Evolutionary conservation across 1,140 invertebrate species (phyloP), one percentile per base, ranked within the genome.

Genomic region (Penaeus chinensis): DNA sequence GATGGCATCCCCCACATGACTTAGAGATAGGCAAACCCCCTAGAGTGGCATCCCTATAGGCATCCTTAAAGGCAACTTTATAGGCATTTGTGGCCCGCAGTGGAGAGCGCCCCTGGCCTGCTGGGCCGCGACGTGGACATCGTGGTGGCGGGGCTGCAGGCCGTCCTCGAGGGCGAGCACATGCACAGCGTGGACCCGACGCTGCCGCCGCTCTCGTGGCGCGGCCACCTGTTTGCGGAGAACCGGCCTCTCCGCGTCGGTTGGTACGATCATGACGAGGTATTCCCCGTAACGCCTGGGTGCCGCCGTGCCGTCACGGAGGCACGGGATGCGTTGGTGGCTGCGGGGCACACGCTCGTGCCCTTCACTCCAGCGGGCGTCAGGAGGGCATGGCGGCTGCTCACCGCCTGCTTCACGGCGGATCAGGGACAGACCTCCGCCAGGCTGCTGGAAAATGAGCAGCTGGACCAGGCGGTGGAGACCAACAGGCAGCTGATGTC

Each of bases 221-320:
- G 84, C 7, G 62, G 61, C 18, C 61, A 84, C 61, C 62, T 84
- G 32, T 87, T 90, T 76, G 81, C 79, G 16, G 84, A 74, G 20
- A 90, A 84, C 37, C 47, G 85, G n/a, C 90, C 89, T 27, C 84
- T 92, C 18, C 83, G 89, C 8, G 92, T 92, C 82, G 92, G 92
- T 54, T 92, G 92, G 84, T 92, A 91, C 85, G 91, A 91, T 7
- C 87, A 91, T 18, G 92, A 90, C 84, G 91, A 84, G 80, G 91
- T 88, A 90, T 91, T 91, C 91, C 91, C 82, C 37, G 90, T 87
- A 22, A 91, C 92, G 22, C 92, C 92, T 5, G 92, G 92, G 19
- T 85, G 91, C 16, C 90, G 91, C 69, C 90, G 91, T 69, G 91
- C 92, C 27, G 90, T 92, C 27, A 74, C 90, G 16, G 90, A 91